Evolutionary conservation across 2,888 invertebrate genomes (phyloP), one percentile per base, ranked within the genome.

Genomic region (Halocaridina rubra): DNA sequence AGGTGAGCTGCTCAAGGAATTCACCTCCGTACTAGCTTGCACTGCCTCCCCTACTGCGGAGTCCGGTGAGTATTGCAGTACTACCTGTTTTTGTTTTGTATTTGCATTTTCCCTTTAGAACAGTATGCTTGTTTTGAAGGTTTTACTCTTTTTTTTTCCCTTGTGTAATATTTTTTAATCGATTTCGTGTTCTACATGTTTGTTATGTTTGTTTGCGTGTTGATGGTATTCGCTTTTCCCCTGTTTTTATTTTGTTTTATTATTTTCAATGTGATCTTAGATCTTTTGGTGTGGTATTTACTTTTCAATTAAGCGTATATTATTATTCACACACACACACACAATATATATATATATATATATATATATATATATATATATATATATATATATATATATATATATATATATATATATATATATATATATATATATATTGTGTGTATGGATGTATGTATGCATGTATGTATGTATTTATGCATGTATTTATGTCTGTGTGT

Each of bases 1-100:
- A 76, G 76, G 76, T 76, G 76, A 76, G 76, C 76, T 76, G 76
- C 57, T 76, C 76, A 57, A 76, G 76, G 76, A 59, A 29, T n/a
- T 76, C 57, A 19, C 76, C 16, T 59, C 76, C 30, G 57, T 24
- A 19, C 76, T 59, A 19, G 61, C 24, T 19, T n/a, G 30, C 59
- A 8, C 76, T n/a, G 16, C 76, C 27, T 59, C 76, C 3, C 76
- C 57, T 59, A 59, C 7, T 32, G 57, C 76, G 5, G 76, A 76
- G n/a, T 57, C 59, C 57, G 76, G 76, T 76, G 76, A 76, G 76
- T 76, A 2, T n/a, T 7, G 13, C 22, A 22, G 13, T 69, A n/a
- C 10, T 3, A n/a, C 10, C 8, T 1, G 22, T 16, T n/a, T 27
- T 1, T 30, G 22, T 69, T 27, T 27, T 19, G 3, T 24, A 19